Percentiles rank a stretch among this genome's conserved stretches.
Conservation (phyloP, 2,797 vertebrate species). For the Acipenser transmontanus region DNA sequence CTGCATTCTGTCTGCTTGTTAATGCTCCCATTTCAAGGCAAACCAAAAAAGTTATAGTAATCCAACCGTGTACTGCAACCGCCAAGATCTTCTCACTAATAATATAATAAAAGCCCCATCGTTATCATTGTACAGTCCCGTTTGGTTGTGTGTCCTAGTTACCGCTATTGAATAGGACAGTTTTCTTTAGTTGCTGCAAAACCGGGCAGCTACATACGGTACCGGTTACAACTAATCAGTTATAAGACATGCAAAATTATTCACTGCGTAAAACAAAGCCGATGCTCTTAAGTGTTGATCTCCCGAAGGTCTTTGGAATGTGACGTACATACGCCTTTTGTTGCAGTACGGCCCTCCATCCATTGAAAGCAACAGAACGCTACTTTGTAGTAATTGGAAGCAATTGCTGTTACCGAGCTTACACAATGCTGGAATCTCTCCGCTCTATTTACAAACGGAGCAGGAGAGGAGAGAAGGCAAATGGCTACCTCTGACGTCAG, state of each 20-base stretch:
- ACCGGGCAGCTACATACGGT: not conserved
- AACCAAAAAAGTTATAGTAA: constrained; percentile 32
- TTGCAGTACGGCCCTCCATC: constrained; percentile 7
- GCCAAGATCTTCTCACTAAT: constrained; percentile 36
- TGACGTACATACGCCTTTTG: constrained; percentile 8
- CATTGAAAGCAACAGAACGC: constrained; percentile 11
- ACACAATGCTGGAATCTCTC: constrained; percentile 28
- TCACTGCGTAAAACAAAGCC: too few relatives aligned
- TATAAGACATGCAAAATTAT: too few relatives aligned
- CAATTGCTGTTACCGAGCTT: not conserved
- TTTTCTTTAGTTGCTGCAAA: constrained; percentile 30
- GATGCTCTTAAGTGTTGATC: too few relatives aligned
- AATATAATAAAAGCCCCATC: constrained; percentile 32
- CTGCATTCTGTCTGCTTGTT: constrained; percentile 89
- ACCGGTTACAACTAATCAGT: too few relatives aligned
- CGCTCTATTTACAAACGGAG: constrained; percentile 32
- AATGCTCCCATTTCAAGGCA: constrained; percentile 83
- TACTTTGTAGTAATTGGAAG: constrained; percentile 14
- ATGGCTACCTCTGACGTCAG: constrained; percentile 65
- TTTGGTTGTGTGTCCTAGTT: constrained; percentile 10
- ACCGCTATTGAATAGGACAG: constrained; percentile 19
- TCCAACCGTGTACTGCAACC: constrained; percentile 34
- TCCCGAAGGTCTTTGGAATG: constrained; percentile 18
- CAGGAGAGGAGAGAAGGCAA: constrained; percentile 39
- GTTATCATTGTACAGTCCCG: constrained; percentile 25